phyloP scores from a whole-genome alignment of 2,797 vertebrate genomes.

The Tympanoctomys barrerae region DNA sequence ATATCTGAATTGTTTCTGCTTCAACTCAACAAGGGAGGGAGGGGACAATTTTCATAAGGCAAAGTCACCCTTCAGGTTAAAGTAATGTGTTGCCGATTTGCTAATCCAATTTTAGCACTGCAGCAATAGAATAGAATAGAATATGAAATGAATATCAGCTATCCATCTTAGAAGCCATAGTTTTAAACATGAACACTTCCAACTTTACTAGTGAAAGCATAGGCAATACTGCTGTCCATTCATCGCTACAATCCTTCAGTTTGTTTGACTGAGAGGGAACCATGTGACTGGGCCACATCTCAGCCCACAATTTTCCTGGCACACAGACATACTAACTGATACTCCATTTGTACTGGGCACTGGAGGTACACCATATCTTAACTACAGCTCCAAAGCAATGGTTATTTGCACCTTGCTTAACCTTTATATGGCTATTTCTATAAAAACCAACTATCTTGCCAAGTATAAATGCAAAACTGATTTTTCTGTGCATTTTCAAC shows the following conservation, averaged over 20 bases:
- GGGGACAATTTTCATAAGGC: constrained; percentile 59
- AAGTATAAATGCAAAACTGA: constrained; percentile 23
- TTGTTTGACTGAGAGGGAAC: constrained; percentile 23
- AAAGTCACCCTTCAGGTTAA: constrained; percentile 72
- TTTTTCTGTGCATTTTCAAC: constrained; percentile 49
- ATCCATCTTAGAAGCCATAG: constrained; percentile 44
- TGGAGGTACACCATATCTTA: constrained; percentile 34
- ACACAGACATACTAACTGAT: constrained; percentile 5
- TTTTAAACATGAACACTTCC: constrained; percentile 66
- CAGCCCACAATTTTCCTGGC: constrained; percentile 23
- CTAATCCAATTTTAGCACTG: background rate
- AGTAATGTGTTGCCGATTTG: background rate
- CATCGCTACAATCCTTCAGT: constrained; percentile 46
- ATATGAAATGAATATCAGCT: background rate
- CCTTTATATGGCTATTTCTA: background rate
- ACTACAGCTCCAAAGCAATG: background rate
- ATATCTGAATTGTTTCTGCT: constrained; percentile 66
- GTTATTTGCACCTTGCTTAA: constrained; percentile 33
- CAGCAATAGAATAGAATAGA: background rate
- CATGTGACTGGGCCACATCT: background rate
- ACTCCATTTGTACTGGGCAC: background rate
- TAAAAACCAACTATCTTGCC: constrained; percentile 39
- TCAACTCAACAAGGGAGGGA: background rate
- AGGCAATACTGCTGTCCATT: background rate
- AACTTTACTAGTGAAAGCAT: constrained; percentile 31